Evolutionary conservation across 1,140 invertebrate genomes (phyloP), one percentile per base, ranked within the genome.

Genomic region (Eubasilissa regina): DNA sequence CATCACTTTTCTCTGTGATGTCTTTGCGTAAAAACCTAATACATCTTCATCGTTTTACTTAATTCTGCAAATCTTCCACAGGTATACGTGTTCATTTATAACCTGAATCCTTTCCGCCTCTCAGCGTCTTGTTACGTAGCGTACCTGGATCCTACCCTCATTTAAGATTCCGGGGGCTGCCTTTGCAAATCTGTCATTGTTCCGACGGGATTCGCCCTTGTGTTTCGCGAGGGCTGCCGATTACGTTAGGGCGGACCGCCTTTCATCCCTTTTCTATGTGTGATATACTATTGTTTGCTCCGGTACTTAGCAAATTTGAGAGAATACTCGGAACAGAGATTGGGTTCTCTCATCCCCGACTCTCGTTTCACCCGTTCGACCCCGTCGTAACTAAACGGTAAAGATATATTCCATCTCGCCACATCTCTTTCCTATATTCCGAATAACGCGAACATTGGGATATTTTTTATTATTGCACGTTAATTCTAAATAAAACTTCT

Each of bases 231-330:
- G 55, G 15, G 11, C 10, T 44, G 60, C 19, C 35, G 35, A 25
- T 64, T 51, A 51, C 48, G 48, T 15, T 13, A 8, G 48, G 48
- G 48, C 11, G 11, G 48, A 8, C n/a, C 25, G 25, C 25, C 25
- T 35, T 35, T 4, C 25, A 64, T 13, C 25, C 60, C 60, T 64
- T 58, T 11, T n/a, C 25, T 13, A 64, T 44, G 60, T 25, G 25
- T 35, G 60, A 64, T 8, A 25, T 8, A 64, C 25, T 21, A 43
- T 64, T 64, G 60, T 64, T 64, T 64, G 60, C 35, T 13, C 60
- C 25, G 19, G 19, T 64, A 64, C 60, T 64, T 64, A 64, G 9
- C 60, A n/a, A 64, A 13, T 25, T n/a, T 25, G 25, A n/a, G 19
- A 43, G 19, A 64, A 64, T 25, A 21, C 0, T 21, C 15, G 55